These are phyloP conservation scores for Pandemis cinnamomeana DNA, from an alignment of 2,888 invertebrate genomes.

Conservation along the genomic window DNA sequence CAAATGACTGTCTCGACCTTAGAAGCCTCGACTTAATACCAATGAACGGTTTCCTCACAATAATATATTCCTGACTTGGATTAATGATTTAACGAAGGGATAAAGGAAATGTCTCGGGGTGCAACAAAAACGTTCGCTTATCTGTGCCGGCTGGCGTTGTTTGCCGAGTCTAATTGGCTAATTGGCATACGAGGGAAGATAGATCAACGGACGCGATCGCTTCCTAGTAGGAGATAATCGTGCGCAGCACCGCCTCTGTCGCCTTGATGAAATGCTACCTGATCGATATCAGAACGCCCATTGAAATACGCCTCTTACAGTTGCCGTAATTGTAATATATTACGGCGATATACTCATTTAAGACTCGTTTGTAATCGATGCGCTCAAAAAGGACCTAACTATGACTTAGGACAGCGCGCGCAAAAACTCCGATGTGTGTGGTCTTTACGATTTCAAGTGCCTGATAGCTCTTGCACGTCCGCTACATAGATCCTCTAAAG, in stretches of 20 bases:
- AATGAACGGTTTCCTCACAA: conserved; percentile 36
- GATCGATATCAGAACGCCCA: conserved; percentile 74
- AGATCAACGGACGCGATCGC: conserved; percentile 76
- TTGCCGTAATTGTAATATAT: conserved; percentile 64
- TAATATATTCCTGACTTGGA: conserved; percentile 45
- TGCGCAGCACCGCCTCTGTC: conserved; percentile 61
- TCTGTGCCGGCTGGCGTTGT: conserved; percentile 67
- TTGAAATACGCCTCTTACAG: conserved; percentile 72
- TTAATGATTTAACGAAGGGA: conserved; percentile 48
- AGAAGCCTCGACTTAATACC: conserved; percentile 26
- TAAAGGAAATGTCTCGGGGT: conserved; percentile 54
- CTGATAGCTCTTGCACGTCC: conserved; percentile 29
- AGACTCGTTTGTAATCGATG: conserved; percentile 42
- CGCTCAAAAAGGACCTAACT: conserved; percentile 54
- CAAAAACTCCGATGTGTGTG: conserved; percentile 68
- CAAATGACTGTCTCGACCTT: conserved; percentile 54
- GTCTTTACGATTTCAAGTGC: conserved; percentile 56
- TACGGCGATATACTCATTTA: conserved; percentile 41
- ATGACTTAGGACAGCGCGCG: conserved; percentile 46
- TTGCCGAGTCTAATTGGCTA: conserved; percentile 82
- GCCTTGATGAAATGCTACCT: conserved; percentile 75
- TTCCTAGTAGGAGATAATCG: conserved; percentile 76
- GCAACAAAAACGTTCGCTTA: conserved; percentile 64
- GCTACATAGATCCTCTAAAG: conserved; percentile 5
- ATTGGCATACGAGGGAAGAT: conserved; percentile 80